These are phyloP conservation scores for Eupithecia insigniata DNA, from an alignment of 2,888 invertebrate species.

Conservation along the genomic window DNA sequence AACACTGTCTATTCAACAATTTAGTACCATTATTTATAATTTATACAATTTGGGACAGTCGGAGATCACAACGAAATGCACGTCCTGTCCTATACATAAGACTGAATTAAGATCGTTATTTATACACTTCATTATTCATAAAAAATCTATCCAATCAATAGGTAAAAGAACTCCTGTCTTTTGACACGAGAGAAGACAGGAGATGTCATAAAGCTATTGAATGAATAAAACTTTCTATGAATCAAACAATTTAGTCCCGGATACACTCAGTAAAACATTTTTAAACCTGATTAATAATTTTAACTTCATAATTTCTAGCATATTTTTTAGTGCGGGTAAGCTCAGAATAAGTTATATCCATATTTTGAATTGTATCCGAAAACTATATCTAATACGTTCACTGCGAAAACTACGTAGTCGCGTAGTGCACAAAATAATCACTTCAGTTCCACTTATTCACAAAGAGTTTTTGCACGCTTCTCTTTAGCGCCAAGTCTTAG, in stretches of 20 bases:
- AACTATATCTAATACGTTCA: slow-evolving; percentile 4
- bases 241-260: slow-evolving; percentile 12
- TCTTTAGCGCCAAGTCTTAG: slow-evolving; percentile 24
- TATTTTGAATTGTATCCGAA: slow-evolving; percentile 26
- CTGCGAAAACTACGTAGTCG: slow-evolving; percentile 29
- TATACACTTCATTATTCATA: neutral
- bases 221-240: neutral
- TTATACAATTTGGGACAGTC: slow-evolving; percentile 42
- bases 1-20: slow-evolving; percentile 47
- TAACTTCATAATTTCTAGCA: neutral
- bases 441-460: slow-evolving; percentile 28
- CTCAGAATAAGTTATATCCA: slow-evolving; percentile 15
- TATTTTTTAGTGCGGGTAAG: slow-evolving; percentile 11
- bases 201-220: neutral
- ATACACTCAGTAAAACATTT: slow-evolving; percentile 15
- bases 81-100: slow-evolving; percentile 28
- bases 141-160: slow-evolving; percentile 2
- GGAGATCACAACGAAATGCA: slow-evolving; percentile 39
- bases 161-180: neutral
- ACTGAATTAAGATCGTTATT: slow-evolving; percentile 18
- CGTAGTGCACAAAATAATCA: slow-evolving; percentile 23
- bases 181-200: neutral
- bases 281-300: slow-evolving; percentile 3
- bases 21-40: slow-evolving; percentile 49
- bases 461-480: slow-evolving; percentile 24